These are phyloP conservation scores for Apostichopus californicus DNA, from an alignment of 35 echinoderm and acorn worm species.

Conservation along the genomic window DNA sequence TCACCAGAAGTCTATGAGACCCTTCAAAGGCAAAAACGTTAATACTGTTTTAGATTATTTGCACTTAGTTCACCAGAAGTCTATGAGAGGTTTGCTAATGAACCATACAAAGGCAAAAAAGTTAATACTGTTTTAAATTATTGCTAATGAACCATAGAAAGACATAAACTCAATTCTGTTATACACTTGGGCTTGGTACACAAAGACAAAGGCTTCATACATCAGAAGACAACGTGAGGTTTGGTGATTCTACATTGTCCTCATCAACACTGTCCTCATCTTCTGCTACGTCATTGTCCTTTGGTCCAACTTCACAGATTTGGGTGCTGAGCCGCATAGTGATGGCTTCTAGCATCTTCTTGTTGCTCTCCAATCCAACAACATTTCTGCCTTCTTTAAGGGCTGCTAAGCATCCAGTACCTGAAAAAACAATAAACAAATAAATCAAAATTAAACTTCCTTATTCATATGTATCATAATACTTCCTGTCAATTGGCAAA, in stretches of 20 bases:
- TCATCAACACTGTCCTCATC: constrained; percentile 5
- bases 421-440: background rate
- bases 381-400: constrained; percentile 6
- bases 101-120: too few relatives aligned
- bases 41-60: too few relatives aligned
- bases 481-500: background rate
- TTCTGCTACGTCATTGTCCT: background rate
- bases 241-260: background rate
- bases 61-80: too few relatives aligned
- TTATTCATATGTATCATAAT: background rate
- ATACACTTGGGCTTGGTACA: too few relatives aligned
- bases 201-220: too few relatives aligned
- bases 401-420: constrained; percentile 29
- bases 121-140: too few relatives aligned
- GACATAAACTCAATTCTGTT: too few relatives aligned
- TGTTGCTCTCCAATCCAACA: background rate
- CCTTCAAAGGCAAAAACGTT: too few relatives aligned
- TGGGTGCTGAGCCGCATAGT: background rate
- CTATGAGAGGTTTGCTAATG: too few relatives aligned
- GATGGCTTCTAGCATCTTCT: background rate
- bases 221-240: too few relatives aligned
- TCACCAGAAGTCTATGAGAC: too few relatives aligned
- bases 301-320: background rate
- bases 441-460: background rate
- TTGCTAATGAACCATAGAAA: too few relatives aligned